phyloP scores from a whole-genome alignment of 2,888 invertebrate genomes.

The Temnothorax unifasciatus region DNA sequence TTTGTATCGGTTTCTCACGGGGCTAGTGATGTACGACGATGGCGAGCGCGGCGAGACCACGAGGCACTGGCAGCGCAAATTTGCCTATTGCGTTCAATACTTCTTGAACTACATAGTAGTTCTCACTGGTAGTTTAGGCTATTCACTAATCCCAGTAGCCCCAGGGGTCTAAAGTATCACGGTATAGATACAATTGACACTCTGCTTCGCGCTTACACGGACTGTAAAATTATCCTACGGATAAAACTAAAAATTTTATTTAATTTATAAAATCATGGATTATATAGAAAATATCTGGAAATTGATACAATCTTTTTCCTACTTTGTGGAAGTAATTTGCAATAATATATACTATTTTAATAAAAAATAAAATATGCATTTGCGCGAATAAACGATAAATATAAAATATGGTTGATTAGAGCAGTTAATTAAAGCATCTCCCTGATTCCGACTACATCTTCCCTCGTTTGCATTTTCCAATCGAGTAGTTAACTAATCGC shows the following conservation, averaged over 20 bases:
- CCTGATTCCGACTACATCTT: neutral
- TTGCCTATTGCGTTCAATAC: conserved; percentile 47
- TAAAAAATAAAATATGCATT: neutral
- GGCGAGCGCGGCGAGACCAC: conserved; percentile 55
- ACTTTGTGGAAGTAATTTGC: neutral
- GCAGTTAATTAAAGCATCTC: neutral
- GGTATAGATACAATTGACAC: neutral
- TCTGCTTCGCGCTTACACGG: neutral
- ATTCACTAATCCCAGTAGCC: neutral
- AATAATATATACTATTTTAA: neutral
- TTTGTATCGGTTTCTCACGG: conserved; percentile 64
- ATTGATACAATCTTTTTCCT: neutral
- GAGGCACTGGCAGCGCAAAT: conserved; percentile 37
- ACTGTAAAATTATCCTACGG: neutral
- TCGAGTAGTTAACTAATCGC: conserved; percentile 19
- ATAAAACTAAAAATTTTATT: neutral
- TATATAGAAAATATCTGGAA: neutral
- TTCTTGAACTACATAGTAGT: conserved; percentile 47
- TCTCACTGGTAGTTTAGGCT: conserved; percentile 1
- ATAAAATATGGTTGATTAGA: neutral
- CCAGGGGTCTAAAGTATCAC: neutral
- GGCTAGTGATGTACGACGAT: conserved; percentile 64
- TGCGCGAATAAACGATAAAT: neutral
- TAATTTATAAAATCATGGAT: neutral
- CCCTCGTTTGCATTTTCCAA: neutral